Conservation (phyloP, 2,113 vertebrate species). For the Tichodroma muraria region DNA sequence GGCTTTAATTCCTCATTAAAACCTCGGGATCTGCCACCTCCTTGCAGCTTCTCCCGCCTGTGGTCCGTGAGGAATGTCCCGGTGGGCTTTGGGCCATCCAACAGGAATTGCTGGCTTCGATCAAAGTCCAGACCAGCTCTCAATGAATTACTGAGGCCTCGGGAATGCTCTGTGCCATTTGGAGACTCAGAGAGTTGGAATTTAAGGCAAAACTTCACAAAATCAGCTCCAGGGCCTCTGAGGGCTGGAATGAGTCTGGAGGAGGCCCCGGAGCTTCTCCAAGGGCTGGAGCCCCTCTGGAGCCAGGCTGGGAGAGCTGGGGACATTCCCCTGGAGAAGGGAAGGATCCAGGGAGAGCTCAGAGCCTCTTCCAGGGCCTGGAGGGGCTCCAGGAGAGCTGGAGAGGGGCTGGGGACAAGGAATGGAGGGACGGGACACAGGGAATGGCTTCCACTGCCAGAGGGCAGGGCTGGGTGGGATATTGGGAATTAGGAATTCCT, state of each 20-base stretch:
- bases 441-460: too few relatives aligned
- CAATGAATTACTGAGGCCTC: background rate
- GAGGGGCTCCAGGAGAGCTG: background rate
- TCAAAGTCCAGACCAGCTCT: background rate
- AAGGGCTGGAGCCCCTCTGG: background rate
- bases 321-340: background rate
- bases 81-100: background rate
- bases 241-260: too few relatives aligned
- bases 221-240: background rate
- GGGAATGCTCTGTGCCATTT: background rate
- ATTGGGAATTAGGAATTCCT: background rate
- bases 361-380: background rate
- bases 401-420: background rate
- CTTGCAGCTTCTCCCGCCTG: rapidly evolving
- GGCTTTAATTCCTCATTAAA: background rate
- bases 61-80: background rate
- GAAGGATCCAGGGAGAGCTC: background rate
- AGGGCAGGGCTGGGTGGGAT: background rate
- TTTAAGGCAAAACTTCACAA: background rate
- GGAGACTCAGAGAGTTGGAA: background rate
- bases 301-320: background rate
- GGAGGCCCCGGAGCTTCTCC: too few relatives aligned
- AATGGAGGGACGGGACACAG: background rate
- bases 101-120: background rate
- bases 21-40: background rate